Conservation (phyloP, 2,888 invertebrate species). For the Lamproptera curius region DNA sequence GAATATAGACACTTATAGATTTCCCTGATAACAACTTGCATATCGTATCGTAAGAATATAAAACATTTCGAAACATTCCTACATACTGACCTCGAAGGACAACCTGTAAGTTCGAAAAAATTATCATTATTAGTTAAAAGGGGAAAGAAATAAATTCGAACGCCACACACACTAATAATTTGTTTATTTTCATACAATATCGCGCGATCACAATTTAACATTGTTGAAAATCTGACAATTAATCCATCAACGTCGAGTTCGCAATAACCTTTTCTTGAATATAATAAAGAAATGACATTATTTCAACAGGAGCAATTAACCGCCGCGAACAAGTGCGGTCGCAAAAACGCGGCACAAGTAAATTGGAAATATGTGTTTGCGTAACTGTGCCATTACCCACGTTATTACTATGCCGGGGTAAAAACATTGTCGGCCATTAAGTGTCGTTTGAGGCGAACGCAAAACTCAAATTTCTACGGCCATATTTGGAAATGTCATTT, state of each 20-base stretch:
- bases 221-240: too few species aligned
- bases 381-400: not conserved
- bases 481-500: not conserved
- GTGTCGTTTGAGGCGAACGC: not conserved
- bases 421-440: not conserved
- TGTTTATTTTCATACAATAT: not conserved
- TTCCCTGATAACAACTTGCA: too few species aligned
- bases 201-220: too few species aligned
- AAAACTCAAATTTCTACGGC: not conserved
- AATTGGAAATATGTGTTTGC: not conserved
- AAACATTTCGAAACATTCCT: slow-evolving; percentile 21
- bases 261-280: not conserved
- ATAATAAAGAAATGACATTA: not conserved
- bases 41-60: not conserved
- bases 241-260: too few species aligned
- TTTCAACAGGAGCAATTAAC: not conserved
- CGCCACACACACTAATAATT: not conserved
- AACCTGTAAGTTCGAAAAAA: slow-evolving; percentile 33
- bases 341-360: not conserved
- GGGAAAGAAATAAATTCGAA: slow-evolving; percentile 5
- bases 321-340: not conserved
- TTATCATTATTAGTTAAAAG: slow-evolving; percentile 20
- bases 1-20: too few species aligned
- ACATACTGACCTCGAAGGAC: slow-evolving; percentile 42
- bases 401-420: not conserved